Base-by-base conservation (phyloP, 2,797 vertebrate genomes). In the Forpus xanthops region DNA sequence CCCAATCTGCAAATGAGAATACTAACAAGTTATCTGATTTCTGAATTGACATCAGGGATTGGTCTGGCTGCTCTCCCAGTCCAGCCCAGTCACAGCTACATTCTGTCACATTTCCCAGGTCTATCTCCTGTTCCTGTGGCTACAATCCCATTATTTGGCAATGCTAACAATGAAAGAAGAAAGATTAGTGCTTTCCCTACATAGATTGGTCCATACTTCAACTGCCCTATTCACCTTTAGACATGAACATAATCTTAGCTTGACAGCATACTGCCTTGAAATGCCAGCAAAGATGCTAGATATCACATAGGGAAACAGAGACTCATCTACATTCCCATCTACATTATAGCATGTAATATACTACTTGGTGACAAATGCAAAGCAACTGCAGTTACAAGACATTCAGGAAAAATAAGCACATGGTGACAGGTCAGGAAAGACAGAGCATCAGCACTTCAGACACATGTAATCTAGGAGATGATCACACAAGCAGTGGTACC, bases 1-100 rank as follows among this genome's bases (percentile, higher is more conserved):
- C 90, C 99, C 99, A 96, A 99, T 99, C 99, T 99, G 96, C 25
- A 97, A 95, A 95, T 78, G 58, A 93, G 80, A 91, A 96, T 49
- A 81, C 12, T 37, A 83, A 84, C 28, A 88, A 88, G 81, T 82
- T 28, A 95, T 45, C 31, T 13, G 25, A 65, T 87, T 72, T 93
- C 76, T 73, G 44, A 93, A 91, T 2, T n/a, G 61, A 85, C 15
- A 80, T 44, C 35, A 49, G 72, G 91, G 72, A 66, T n/a, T 41
- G 44, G 65, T 71, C 42, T 73, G 27, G n/a, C 41, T 77, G 39
- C 83, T 73, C 44, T 49, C n/a, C 47, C 28, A 64, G 30, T 72
- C 71, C 61, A 92, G 45, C 24, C 65, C 83, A 68, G 62, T 23
- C 41, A 65, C 39, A 84, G 44, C 60, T 81, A 70, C 13, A 47